A percentile compares a stretch with the other conserved stretches of the same genome.
Evolutionary conservation across 2,888 invertebrate species (phyloP).

Genomic region (Dynastes hyllus): DNA sequence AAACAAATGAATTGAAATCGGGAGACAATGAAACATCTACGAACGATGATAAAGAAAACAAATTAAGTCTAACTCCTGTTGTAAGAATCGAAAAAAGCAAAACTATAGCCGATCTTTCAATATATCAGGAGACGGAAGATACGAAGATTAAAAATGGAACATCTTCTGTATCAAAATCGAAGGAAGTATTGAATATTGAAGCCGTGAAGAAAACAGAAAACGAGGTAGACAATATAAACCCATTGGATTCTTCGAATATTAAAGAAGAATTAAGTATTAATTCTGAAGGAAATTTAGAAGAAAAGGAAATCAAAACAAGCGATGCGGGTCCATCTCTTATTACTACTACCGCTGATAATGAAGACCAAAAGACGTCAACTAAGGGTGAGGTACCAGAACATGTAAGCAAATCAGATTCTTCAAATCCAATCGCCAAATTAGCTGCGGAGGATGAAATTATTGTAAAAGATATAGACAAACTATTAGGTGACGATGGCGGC

Average conservation of each 20-base stretch:
- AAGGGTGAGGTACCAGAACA: neutral
- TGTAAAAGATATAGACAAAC: slow-evolving; percentile 22
- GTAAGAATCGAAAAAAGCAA: slow-evolving; percentile 29
- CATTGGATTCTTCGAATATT: no score
- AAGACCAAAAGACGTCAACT: neutral
- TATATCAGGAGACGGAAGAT: neutral
- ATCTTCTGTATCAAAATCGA: no score
- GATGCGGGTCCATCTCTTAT: no score
- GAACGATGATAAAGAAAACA: slow-evolving; percentile 17
- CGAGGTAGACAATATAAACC: no score
- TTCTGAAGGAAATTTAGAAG: no score
- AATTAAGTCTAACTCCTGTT: slow-evolving; percentile 33
- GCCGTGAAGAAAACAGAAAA: no score
- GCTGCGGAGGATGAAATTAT: slow-evolving; percentile 37
- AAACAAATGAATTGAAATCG: slow-evolving; percentile 16
- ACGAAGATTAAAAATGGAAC: neutral
- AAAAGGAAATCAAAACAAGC: no score
- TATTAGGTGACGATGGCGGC: neutral
- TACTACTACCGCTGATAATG: no score
- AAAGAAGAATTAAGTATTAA: no score
- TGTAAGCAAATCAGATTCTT: neutral
- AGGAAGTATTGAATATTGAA: no score
- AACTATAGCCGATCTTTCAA: slow-evolving; percentile 15
- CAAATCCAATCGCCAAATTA: neutral
- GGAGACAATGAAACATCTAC: slow-evolving; percentile 18